Evolutionary conservation across 2,888 invertebrate genomes (phyloP).

Genomic region (Achlya flavicornis): DNA sequence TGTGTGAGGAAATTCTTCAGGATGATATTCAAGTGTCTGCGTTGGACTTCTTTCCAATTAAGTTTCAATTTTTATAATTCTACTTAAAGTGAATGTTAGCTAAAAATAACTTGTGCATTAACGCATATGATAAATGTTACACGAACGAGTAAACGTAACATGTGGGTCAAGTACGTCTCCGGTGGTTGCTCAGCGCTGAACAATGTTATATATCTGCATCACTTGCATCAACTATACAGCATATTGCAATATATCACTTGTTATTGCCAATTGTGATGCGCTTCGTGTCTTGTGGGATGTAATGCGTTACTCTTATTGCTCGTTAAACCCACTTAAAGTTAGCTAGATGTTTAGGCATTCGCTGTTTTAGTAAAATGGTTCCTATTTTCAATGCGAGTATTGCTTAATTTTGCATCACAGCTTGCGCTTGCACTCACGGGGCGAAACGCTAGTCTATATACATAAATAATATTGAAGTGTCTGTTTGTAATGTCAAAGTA

Average conservation of each 20-base stretch:
- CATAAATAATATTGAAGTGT: no score
- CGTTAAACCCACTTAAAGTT: background rate
- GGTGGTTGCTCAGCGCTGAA: background rate
- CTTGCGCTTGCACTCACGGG: no score
- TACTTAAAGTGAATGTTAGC: no score
- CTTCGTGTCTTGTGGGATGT: background rate
- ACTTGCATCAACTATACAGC: constrained; percentile 5
- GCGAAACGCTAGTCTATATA: no score
- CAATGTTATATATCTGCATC: constrained; percentile 3
- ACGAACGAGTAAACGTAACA: background rate
- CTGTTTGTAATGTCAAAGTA: no score
- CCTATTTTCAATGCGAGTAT: no score
- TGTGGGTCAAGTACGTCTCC: constrained; percentile 3
- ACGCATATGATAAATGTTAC: background rate
- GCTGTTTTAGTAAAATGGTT: background rate
- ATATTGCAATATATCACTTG: constrained; percentile 1
- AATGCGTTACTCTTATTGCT: background rate
- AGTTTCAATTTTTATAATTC: no score
- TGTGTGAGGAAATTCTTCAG: no score
- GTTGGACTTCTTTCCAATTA: no score
- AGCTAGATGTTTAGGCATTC: background rate
- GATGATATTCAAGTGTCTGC: no score
- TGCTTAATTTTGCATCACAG: no score
- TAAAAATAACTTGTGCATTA: background rate
- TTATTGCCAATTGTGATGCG: constrained; percentile 10